These are phyloP conservation scores for Benthosema pterotum DNA, from an alignment of 2,797 vertebrate species.

Conservation along the genomic window DNA sequence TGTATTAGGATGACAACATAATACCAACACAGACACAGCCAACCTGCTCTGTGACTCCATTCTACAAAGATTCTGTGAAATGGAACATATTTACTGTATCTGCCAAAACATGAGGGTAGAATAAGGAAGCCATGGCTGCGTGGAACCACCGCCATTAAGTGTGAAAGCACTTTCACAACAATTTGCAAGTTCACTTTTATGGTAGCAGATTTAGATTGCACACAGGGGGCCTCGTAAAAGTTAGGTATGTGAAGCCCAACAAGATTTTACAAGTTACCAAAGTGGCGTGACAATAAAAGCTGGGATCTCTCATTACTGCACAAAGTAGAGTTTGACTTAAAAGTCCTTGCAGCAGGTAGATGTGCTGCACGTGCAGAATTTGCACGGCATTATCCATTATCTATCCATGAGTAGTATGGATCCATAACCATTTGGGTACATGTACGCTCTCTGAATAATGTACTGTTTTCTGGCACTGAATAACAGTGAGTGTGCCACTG, in stretches of 20 bases:
- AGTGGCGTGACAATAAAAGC: constrained; percentile 52
- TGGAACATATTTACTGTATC: background rate
- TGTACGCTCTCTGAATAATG: no score
- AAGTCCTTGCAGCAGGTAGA: constrained; percentile 36
- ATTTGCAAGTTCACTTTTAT: constrained; percentile 33
- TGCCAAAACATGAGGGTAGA: background rate
- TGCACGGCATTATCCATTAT: constrained; percentile 59
- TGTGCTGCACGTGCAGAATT: constrained; percentile 53
- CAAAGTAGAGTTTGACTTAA: constrained; percentile 40
- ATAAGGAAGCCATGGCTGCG: constrained; percentile 4
- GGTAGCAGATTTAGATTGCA: constrained; percentile 29
- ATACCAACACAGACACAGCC: background rate
- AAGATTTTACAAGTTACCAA: constrained; percentile 56
- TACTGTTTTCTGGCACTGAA: constrained; percentile 39
- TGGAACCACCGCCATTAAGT: constrained; percentile 6
- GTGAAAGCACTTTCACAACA: constrained; percentile 20
- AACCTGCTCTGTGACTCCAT: constrained; percentile 4
- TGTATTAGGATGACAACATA: background rate
- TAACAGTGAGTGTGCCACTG: constrained; percentile 32
- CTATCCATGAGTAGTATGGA: constrained; percentile 7
- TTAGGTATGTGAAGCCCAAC: constrained; percentile 49
- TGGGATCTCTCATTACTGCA: constrained; percentile 49
- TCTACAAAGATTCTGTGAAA: background rate
- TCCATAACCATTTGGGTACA: no score
- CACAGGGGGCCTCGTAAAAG: constrained; percentile 31